Conservation (phyloP, 2,888 invertebrate genomes). For the Abscondita cerata region DNA sequence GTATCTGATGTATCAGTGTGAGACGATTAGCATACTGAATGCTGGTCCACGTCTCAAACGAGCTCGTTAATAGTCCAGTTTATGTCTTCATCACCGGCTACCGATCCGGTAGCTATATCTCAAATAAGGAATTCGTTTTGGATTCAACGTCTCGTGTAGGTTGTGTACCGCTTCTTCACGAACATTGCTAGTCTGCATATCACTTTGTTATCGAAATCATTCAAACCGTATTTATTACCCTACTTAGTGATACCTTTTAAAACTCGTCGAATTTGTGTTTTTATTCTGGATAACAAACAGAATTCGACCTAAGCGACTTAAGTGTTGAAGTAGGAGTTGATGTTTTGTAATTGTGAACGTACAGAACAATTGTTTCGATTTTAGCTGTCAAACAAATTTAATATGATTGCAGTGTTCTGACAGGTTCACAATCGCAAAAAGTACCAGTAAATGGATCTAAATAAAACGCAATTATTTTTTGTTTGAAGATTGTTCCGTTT, state of each 20-base stretch:
- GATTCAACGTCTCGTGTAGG: slow-evolving; percentile 46
- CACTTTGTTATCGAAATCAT: slow-evolving; percentile 37
- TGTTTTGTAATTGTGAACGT: too few relatives aligned
- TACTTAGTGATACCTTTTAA: slow-evolving; percentile 12
- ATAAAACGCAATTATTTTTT: too few relatives aligned
- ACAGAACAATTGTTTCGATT: too few relatives aligned
- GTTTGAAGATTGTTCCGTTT: too few relatives aligned
- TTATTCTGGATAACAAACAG: too few relatives aligned
- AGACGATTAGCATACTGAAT: slow-evolving; percentile 48
- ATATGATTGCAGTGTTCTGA: too few relatives aligned
- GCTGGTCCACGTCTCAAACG: slow-evolving; percentile 40
- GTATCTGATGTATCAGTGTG: slow-evolving; percentile 34
- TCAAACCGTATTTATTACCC: slow-evolving; percentile 32
- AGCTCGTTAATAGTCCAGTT: slow-evolving; percentile 45
- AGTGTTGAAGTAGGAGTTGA: too few relatives aligned
- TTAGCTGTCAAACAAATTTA: too few relatives aligned
- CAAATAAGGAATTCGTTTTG: slow-evolving; percentile 52
- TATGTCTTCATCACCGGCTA: slow-evolving; percentile 54
- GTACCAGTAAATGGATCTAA: too few relatives aligned
- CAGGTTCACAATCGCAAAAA: too few relatives aligned
- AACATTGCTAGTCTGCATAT: slow-evolving; percentile 50
- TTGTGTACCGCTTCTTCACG: slow-evolving; percentile 44
- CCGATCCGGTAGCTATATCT: slow-evolving; percentile 54
- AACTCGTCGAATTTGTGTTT: too few relatives aligned
- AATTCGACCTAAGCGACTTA: too few relatives aligned